Base-by-base conservation (phyloP, 2,888 invertebrate genomes). In the Horisme vitalbata region DNA sequence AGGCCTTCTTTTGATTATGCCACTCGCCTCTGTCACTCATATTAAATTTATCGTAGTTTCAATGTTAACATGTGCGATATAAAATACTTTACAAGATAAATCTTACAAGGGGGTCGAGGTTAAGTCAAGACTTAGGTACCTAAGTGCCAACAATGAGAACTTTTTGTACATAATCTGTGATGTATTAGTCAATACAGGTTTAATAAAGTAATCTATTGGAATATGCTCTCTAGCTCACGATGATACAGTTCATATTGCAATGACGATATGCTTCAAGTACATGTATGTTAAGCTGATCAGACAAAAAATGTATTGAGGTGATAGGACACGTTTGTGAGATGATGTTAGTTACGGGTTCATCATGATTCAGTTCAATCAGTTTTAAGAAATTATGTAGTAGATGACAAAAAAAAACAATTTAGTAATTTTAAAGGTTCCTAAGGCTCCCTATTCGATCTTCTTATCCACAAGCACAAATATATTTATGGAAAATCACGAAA, bases 81-180 rank as follows among this genome's bases (percentile, higher is more conserved):
- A n/a, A n/a, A n/a, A 32, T 10, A 15, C 24, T 35, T 43, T 11
- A 35, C 30, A 24, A 39, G 49, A 49, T 49, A 44, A 41, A 49
- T 51, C 30, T 37, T 30, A 47, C 41, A 55, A 45, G 43, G 54
- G 47, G 55, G 60, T 55, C 59, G 58, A 66, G 69, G 69, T 63
- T 52, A 48, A 44, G 32, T 45, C 33, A 39, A 50, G 39, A 45
- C 39, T 52, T 15, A 57, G 46, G 59, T 38, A 50, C 41, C 46
- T 44, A 44, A 48, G 57, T 60, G 63, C 63, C 71, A 73, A 75
- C 74, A 74, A 72, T 70, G 71, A 68, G 57, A 55, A 43, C 45
- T 61, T 65, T 70, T 71, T 68, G 48, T 36, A 39, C 24, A 24
- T 45, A 48, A 55, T 41, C 53, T 44, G 38, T 41, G 45, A 45